phyloP scores from a whole-genome alignment of 2,113 vertebrate species.

The Phylloscopus whistleri region DNA sequence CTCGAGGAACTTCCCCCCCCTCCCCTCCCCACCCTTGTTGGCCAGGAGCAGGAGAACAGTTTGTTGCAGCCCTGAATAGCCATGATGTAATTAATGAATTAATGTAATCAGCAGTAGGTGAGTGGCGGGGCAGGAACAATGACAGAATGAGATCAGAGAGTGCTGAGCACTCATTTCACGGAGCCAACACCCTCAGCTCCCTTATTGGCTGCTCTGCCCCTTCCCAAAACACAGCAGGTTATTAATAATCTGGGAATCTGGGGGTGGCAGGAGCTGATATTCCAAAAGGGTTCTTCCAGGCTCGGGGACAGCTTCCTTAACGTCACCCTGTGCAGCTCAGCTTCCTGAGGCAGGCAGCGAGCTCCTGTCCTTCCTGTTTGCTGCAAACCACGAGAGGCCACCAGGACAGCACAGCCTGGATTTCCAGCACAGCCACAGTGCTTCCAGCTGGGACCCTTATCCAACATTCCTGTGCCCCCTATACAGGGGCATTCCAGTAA shows the following conservation, averaged over 20 bases:
- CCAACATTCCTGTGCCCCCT: too few species aligned
- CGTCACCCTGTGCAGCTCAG: not conserved
- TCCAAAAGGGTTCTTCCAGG: not conserved
- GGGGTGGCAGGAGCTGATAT: not conserved
- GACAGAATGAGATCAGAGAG: not conserved
- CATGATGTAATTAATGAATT: slow-evolving; percentile 26
- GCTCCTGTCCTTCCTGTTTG: not conserved
- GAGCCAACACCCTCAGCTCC: not conserved
- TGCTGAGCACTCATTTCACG: not conserved
- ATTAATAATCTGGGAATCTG: not conserved
- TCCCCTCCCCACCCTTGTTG: not conserved
- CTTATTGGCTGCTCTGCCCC: not conserved
- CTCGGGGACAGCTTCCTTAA: not conserved
- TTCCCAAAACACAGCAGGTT: not conserved
- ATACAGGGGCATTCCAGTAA: fast-evolving
- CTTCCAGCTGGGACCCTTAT: not conserved
- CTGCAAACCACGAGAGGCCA: not conserved
- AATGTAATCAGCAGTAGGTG: not conserved
- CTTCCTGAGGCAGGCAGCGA: not conserved
- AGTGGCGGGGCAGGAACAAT: not conserved
- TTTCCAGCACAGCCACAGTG: too few species aligned
- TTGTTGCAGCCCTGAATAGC: slow-evolving; percentile 22
- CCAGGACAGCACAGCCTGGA: not conserved
- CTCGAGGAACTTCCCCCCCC: not conserved
- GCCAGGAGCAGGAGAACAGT: slow-evolving; percentile 6